These are phyloP conservation scores for Cabera pusaria DNA, from an alignment of 2,888 invertebrate genomes.

Conservation along the genomic window DNA sequence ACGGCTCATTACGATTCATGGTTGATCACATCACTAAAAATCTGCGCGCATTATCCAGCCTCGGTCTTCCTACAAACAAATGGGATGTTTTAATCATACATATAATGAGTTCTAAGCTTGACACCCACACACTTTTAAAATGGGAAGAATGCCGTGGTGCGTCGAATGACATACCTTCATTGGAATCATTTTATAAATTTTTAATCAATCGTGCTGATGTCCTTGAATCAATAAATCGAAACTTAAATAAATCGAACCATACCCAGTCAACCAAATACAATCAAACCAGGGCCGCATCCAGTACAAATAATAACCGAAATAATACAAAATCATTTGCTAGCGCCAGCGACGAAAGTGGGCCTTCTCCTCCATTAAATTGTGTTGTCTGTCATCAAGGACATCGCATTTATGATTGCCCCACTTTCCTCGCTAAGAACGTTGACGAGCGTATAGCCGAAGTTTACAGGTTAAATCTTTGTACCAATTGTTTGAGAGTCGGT, in stretches of 20 bases:
- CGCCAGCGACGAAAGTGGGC: too few species aligned
- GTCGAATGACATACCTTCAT: slow-evolving; percentile 16
- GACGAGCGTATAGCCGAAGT: slow-evolving; percentile 20
- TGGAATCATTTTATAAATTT: slow-evolving; percentile 17
- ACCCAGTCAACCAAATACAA: too few species aligned
- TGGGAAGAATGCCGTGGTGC: slow-evolving; percentile 22
- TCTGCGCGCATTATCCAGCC: slow-evolving; percentile 32
- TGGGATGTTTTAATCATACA: slow-evolving; percentile 32
- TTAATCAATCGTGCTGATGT: slow-evolving; percentile 21
- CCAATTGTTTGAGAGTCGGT: slow-evolving; percentile 31
- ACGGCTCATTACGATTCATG: slow-evolving; percentile 18
- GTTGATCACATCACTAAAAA: slow-evolving; percentile 29
- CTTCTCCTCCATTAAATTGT: too few species aligned
- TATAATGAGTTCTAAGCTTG: slow-evolving; percentile 25
- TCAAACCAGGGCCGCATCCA: too few species aligned
- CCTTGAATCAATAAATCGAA: too few species aligned
- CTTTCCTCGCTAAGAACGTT: slow-evolving; percentile 27
- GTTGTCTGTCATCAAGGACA: slow-evolving; percentile 28
- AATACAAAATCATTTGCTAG: slow-evolving; percentile 17
- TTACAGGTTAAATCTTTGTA: slow-evolving; percentile 26
- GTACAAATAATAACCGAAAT: too few species aligned
- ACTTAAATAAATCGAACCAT: too few species aligned
- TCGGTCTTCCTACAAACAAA: slow-evolving; percentile 27
- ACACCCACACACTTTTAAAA: slow-evolving; percentile 20
- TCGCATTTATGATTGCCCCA: slow-evolving; percentile 33